Percentiles rank a stretch among this genome's conserved stretches.
Conservation (phyloP, 2,113 vertebrate genomes). For the Limnothrissa miodon region DNA sequence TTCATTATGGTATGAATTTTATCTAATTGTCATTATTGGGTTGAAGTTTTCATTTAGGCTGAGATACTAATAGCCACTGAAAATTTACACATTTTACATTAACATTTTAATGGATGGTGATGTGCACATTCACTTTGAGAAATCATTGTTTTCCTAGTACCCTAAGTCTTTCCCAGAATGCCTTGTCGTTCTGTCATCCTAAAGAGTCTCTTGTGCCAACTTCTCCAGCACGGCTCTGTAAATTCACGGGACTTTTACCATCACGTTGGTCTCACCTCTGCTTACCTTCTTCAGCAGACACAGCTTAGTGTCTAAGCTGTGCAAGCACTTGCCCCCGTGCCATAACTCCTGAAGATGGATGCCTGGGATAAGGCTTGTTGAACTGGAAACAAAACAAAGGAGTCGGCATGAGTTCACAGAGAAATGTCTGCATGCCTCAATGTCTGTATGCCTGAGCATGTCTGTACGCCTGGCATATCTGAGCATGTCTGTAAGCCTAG, state of each 20-base stretch:
- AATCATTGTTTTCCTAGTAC: background rate
- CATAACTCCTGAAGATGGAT: background rate
- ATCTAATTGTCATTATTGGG: no score
- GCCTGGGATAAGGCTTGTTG: background rate
- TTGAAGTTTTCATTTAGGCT: no score
- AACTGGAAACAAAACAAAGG: background rate
- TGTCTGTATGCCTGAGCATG: no score
- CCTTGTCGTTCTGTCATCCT: background rate
- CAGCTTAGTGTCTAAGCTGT: constrained; percentile 33
- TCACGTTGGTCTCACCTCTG: constrained; percentile 18
- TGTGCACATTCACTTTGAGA: no score
- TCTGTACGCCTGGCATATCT: no score
- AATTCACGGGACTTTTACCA: constrained; percentile 40
- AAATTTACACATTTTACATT: no score
- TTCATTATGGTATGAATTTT: no score
- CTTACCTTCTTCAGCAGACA: constrained; percentile 43
- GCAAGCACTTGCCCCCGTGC: background rate
- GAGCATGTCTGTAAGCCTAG: no score
- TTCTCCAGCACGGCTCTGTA: background rate
- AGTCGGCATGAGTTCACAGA: no score
- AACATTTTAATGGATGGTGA: no score
- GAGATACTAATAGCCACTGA: no score
- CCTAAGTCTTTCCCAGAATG: background rate
- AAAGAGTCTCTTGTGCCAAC: background rate
- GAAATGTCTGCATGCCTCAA: no score